A percentile compares a stretch with the other conserved stretches of the same genome.
phyloP scores from a whole-genome alignment of 2,888 invertebrate genomes.

The Taphrorychus bicolor region DNA sequence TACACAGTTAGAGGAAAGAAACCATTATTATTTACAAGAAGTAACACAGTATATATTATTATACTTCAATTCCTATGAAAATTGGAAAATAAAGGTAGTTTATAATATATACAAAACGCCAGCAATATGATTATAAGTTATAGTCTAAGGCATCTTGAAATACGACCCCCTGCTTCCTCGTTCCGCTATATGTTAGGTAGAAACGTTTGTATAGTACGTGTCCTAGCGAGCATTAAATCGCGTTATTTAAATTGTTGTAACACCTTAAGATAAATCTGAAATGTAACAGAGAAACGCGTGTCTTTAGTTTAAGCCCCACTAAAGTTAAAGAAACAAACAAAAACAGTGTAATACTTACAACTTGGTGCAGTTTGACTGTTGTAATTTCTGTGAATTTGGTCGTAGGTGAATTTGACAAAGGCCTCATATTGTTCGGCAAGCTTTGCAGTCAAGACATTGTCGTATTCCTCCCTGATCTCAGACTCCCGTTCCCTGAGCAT shows the following conservation, averaged over 20 bases:
- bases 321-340: not conserved
- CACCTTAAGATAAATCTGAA: conserved; percentile 59
- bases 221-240: conserved; percentile 46
- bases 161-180: conserved; percentile 41
- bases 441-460: conserved; percentile 89
- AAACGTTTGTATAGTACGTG: conserved; percentile 45
- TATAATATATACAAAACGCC: conserved; percentile 47
- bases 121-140: conserved; percentile 53
- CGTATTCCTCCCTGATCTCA: conserved; percentile 93
- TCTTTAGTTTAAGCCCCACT: not conserved
- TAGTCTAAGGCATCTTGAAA: conserved; percentile 54
- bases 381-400: conserved; percentile 88
- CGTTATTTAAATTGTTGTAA: conserved; percentile 43
- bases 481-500: conserved; percentile 96
- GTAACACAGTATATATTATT: conserved; percentile 47
- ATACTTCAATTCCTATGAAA: conserved; percentile 32
- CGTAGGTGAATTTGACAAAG: conserved; percentile 97
- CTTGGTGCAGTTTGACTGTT: conserved; percentile 57
- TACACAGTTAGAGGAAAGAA: conserved; percentile 18
- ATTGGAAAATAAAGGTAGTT: not conserved
- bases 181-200: not conserved
- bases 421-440: conserved; percentile 98
- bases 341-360: conserved; percentile 54
- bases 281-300: conserved; percentile 41
- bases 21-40: conserved; percentile 51